These are phyloP conservation scores for Aulostomus chinensis DNA, from an alignment of 2,797 vertebrate genomes.

Conservation along the genomic window DNA sequence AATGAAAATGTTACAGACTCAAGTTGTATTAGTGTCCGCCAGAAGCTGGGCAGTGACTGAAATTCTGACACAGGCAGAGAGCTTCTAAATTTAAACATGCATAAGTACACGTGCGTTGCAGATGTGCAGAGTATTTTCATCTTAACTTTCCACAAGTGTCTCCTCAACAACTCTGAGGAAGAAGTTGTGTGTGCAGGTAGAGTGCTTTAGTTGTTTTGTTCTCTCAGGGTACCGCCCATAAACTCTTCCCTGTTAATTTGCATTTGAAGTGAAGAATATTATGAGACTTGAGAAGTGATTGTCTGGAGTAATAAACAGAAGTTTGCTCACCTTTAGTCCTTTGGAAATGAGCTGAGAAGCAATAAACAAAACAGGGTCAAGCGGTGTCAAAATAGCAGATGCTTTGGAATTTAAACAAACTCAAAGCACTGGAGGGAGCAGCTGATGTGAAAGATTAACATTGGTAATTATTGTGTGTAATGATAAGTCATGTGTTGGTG, in stretches of 20 bases:
- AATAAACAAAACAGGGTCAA: conserved; percentile 68
- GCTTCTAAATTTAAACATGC: no score
- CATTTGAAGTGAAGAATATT: conserved; percentile 40
- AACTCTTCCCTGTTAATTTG: conserved; percentile 26
- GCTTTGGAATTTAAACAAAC: conserved; percentile 62
- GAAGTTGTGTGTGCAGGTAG: no score
- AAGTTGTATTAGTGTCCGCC: no score
- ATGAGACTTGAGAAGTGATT: conserved; percentile 19
- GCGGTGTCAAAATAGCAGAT: conserved; percentile 51
- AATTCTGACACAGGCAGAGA: no score
- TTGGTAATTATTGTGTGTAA: conserved; percentile 60
- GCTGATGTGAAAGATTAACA: conserved; percentile 68
- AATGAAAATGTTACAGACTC: no score
- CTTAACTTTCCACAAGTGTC: no score
- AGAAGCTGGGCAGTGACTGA: no score
- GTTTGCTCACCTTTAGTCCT: conserved; percentile 54
- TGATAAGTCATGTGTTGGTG: conserved; percentile 56
- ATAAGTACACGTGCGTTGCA: no score
- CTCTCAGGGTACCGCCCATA: conserved; percentile 5
- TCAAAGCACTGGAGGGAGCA: conserved; percentile 56
- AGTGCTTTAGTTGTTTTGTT: conserved; percentile 7
- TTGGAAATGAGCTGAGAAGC: conserved; percentile 45
- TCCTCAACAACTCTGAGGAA: no score
- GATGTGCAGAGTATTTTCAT: no score
- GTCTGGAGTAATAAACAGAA: conserved; percentile 27